Evolutionary conservation across 2,797 vertebrate species (phyloP).

Genomic region (Megaceryle alcyon): DNA sequence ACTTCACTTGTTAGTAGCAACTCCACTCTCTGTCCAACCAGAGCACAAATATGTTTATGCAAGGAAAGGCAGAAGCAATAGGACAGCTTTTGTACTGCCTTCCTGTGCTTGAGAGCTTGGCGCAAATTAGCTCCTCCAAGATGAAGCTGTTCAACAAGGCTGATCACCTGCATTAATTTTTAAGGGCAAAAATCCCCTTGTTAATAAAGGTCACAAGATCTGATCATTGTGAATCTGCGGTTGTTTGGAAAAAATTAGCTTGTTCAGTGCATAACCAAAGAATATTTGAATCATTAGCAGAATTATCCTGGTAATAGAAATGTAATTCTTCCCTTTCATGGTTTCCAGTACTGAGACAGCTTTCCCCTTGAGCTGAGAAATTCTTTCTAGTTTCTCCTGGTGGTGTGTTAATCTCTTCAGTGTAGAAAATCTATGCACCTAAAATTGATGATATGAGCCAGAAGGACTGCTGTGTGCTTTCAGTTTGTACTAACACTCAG

Average conservation of each 20-base stretch:
- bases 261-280: background rate
- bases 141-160: background rate
- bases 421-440: background rate
- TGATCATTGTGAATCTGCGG: background rate
- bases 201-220: background rate
- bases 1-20: background rate
- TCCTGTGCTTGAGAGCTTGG: background rate
- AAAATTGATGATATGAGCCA: background rate
- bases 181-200: background rate
- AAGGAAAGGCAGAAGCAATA: background rate
- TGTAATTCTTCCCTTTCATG: background rate
- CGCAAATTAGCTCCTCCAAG: background rate
- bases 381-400: background rate
- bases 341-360: background rate
- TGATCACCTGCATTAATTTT: background rate
- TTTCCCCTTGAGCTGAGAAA: background rate
- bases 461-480: background rate
- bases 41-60: background rate
- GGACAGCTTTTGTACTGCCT: background rate
- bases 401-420: background rate
- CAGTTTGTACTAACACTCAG: background rate
- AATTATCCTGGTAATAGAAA: background rate
- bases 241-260: background rate
- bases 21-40: background rate
- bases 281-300: background rate